Percentiles rank a stretch among this genome's conserved stretches.
Conservation (phyloP, 2,797 vertebrate species). For the Takifugu ocellatus region DNA sequence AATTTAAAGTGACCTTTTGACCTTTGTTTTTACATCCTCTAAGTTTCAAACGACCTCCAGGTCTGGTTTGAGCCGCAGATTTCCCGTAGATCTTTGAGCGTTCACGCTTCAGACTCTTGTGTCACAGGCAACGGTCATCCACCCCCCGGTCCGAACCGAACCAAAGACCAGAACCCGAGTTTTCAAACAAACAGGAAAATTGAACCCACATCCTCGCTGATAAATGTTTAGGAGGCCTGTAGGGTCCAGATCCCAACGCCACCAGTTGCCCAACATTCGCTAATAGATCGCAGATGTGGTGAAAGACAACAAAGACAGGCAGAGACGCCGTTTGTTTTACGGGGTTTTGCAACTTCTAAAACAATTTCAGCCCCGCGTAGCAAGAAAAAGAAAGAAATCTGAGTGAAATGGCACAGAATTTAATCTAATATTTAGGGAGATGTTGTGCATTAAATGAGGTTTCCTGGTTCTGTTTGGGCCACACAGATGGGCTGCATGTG, state of each 20-base stretch:
- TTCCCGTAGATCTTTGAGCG: no score
- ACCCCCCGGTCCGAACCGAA: neutral
- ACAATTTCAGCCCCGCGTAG: no score
- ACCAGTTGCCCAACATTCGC: conserved; percentile 14
- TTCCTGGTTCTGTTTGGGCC: no score
- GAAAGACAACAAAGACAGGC: neutral
- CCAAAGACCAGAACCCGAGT: neutral
- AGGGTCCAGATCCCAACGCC: neutral
- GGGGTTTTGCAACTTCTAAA: no score
- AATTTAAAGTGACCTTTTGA: no score
- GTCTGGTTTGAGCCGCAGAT: neutral
- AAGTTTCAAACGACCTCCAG: neutral
- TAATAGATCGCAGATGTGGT: conserved; percentile 38
- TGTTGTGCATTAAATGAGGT: no score
- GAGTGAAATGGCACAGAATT: no score
- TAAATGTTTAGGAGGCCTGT: conserved; percentile 1
- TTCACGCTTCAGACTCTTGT: conserved; percentile 1
- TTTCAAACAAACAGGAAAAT: no score
- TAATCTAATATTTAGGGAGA: no score
- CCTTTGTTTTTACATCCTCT: no score
- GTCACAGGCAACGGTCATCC: neutral
- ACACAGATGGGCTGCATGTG: conserved; percentile 34
- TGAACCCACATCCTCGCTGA: conserved; percentile 32
- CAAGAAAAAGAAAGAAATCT: no score
- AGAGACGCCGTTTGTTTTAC: no score